These are phyloP conservation scores for Eupithecia inturbata DNA, from an alignment of 2,888 invertebrate genomes.

Conservation along the genomic window DNA sequence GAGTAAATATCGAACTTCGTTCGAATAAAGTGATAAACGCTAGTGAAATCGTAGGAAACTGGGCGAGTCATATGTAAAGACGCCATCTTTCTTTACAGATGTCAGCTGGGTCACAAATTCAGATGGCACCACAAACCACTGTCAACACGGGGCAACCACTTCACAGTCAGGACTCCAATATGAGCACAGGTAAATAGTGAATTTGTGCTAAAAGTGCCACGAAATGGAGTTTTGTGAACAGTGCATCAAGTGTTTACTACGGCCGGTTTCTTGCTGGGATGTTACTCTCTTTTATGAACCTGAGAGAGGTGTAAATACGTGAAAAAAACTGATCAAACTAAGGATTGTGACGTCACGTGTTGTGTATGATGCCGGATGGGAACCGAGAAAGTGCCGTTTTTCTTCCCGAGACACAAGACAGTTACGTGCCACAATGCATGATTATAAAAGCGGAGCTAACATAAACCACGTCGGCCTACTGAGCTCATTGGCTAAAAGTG, in stretches of 20 bases:
- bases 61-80: slow-evolving; percentile 83
- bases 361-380: slow-evolving; percentile 80
- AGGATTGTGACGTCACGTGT: slow-evolving; percentile 78
- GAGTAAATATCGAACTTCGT: slow-evolving; percentile 56
- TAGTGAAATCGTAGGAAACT: slow-evolving; percentile 61
- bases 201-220: slow-evolving; percentile 74
- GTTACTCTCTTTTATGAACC: slow-evolving; percentile 65
- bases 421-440: slow-evolving; percentile 78
- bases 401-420: slow-evolving; percentile 70
- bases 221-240: slow-evolving; percentile 69
- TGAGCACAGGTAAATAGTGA: slow-evolving; percentile 94
- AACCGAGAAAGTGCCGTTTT: slow-evolving; percentile 78
- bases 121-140: slow-evolving; percentile 98
- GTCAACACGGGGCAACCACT: slow-evolving; percentile 92
- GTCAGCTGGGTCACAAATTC: slow-evolving; percentile 98
- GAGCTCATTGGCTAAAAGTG: slow-evolving; percentile 79
- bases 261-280: slow-evolving; percentile 61
- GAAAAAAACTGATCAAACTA: slow-evolving; percentile 67
- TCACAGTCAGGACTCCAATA: slow-evolving; percentile 98
- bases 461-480: slow-evolving; percentile 77
- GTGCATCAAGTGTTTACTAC: slow-evolving; percentile 74
- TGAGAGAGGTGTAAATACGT: slow-evolving; percentile 63
- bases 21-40: slow-evolving; percentile 52
- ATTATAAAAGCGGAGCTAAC: slow-evolving; percentile 79
- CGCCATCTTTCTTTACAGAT: slow-evolving; percentile 90